Conservation (phyloP, 2,888 invertebrate genomes). For the Sesia bembeciformis region DNA sequence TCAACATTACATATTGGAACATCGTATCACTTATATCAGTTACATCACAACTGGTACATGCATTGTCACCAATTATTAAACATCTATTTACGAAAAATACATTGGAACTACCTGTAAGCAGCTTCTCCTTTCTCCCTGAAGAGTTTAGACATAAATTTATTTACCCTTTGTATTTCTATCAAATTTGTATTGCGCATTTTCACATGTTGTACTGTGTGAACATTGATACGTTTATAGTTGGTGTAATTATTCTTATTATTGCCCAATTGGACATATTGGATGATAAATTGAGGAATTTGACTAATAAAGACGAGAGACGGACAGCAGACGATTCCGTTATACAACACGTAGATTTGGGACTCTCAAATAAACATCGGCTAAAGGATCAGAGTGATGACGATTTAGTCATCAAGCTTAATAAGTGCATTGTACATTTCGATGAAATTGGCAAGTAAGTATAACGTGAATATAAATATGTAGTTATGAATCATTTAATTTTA, state of each 20-base stretch:
- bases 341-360: not conserved
- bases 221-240: constrained; percentile 42
- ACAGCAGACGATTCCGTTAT: not conserved
- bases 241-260: constrained; percentile 33
- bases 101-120: constrained; percentile 41
- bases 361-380: not conserved
- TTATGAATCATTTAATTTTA: not conserved
- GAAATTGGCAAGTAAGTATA: not conserved
- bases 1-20: constrained; percentile 30
- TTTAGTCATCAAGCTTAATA: not conserved
- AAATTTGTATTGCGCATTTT: constrained; percentile 39
- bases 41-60: constrained; percentile 23
- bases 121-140: constrained; percentile 47
- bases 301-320: not conserved
- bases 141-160: constrained; percentile 31
- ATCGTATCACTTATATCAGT: constrained; percentile 22
- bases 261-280: constrained; percentile 37
- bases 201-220: constrained; percentile 51
- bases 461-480: not conserved
- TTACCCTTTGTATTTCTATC: constrained; percentile 35
- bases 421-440: not conserved
- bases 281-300: constrained; percentile 17
- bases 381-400: not conserved
- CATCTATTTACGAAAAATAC: constrained; percentile 24
- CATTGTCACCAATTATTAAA: constrained; percentile 28